A percentile compares a stretch with the other conserved stretches of the same genome.
phyloP scores from a whole-genome alignment of 2,113 vertebrate genomes.

The Pyxicephalus adspersus region DNA sequence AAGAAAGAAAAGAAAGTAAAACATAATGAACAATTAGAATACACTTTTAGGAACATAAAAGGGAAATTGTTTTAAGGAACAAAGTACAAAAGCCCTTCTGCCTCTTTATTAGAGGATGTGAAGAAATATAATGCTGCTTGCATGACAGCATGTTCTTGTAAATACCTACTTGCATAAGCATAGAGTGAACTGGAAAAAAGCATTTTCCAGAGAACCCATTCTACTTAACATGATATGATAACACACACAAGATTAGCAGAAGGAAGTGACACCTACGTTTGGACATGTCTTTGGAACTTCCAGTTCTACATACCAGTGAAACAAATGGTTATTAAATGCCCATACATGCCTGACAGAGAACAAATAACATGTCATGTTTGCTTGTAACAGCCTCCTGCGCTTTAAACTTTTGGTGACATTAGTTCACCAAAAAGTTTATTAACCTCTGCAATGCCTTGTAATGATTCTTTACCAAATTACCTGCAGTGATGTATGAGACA shows the following conservation, averaged over 20 bases:
- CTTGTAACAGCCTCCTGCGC: slow-evolving; percentile 19
- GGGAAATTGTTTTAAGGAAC: no score
- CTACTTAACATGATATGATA: slow-evolving; percentile 40
- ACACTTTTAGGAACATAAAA: no score
- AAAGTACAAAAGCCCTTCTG: neutral
- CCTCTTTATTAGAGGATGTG: neutral
- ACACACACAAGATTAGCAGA: slow-evolving; percentile 32
- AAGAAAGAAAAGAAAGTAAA: no score
- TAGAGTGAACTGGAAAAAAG: slow-evolving; percentile 11
- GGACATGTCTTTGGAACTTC: slow-evolving; percentile 51
- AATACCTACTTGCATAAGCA: slow-evolving; percentile 38
- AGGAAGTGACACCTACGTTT: slow-evolving; percentile 52
- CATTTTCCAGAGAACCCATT: slow-evolving; percentile 39
- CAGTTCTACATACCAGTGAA: slow-evolving; percentile 47
- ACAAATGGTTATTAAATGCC: slow-evolving; percentile 41
- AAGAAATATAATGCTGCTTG: neutral
- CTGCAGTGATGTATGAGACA: no score
- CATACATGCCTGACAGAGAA: slow-evolving; percentile 42
- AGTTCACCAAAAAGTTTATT: neutral
- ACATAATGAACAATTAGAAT: no score
- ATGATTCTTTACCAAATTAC: neutral
- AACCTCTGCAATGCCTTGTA: neutral
- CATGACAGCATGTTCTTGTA: slow-evolving; percentile 23
- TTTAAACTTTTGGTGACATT: slow-evolving; percentile 28
- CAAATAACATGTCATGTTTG: slow-evolving; percentile 35